A percentile compares a stretch with the other conserved stretches of the same genome.
These are phyloP conservation scores for Eolophus roseicapilla DNA, from an alignment of 2,113 vertebrate species.

Conservation along the genomic window DNA sequence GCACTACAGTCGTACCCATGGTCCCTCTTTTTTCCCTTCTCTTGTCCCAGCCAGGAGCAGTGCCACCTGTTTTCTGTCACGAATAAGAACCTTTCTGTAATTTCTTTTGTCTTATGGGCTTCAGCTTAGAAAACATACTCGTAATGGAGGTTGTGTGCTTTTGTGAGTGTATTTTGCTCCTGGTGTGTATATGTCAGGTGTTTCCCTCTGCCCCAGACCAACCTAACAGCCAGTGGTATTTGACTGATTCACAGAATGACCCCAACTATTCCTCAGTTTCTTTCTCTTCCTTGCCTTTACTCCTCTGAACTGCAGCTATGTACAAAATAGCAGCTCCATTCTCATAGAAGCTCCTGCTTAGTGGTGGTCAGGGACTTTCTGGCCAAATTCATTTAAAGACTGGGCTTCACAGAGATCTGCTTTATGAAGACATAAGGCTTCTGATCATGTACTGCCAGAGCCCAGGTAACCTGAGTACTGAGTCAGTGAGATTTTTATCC, in stretches of 20 bases:
- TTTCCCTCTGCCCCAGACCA: not conserved
- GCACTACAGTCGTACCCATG: not conserved
- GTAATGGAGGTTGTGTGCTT: not conserved
- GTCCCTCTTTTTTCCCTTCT: not conserved
- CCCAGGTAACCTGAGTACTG: not conserved
- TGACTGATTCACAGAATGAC: not conserved
- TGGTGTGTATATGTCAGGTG: not conserved
- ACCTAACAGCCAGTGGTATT: not conserved
- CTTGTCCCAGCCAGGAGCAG: not conserved
- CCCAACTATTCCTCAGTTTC: accelerated
- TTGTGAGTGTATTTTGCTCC: not conserved
- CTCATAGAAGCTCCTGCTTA: not conserved
- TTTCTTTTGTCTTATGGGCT: not conserved
- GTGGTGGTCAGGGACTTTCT: not conserved
- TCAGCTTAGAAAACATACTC: not conserved
- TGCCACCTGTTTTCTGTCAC: not conserved
- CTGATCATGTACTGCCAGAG: not conserved
- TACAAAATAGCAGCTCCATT: not conserved
- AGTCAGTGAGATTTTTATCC: not conserved
- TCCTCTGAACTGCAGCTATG: not conserved
- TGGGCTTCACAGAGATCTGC: not conserved
- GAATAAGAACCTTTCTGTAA: not conserved
- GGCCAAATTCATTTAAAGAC: not conserved
- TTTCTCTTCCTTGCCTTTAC: not conserved
- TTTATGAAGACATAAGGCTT: not conserved